Base-by-base conservation (phyloP, 2,888 invertebrate genomes). In the Pilophorus perplexus region DNA sequence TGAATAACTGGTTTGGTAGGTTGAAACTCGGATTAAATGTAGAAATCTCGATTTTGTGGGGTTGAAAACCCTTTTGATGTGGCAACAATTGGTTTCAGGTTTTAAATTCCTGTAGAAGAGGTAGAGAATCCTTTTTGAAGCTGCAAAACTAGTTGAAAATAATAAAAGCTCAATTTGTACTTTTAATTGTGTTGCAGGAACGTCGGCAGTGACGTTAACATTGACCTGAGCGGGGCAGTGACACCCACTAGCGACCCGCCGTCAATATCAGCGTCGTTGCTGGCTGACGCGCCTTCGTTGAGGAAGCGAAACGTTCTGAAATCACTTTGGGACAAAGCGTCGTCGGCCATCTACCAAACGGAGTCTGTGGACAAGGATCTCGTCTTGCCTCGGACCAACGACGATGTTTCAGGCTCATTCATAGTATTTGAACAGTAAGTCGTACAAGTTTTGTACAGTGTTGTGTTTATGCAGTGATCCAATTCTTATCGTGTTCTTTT, bases 401-500 rank as follows among this genome's bases (percentile, higher is more conserved):
- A 64, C 20, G 73, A 74, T 28, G 67, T 71, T 4, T 75, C 74
- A 59, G 79, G 81, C 72, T 81, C 81, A 0, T 80, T 77, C 67
- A 79, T 83, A 48, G 77, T 80, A 28, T 82, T 83, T 73, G 80
- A 79, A 69, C 75, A 75, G 69, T 76, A 77, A 5, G 75, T 33
- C 6, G n/a, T n/a, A n/a, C n/a, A n/a, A n/a, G n/a, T n/a, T n/a
- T n/a, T n/a, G n/a, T n/a, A n/a, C n/a, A n/a, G n/a, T n/a, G n/a
- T n/a, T n/a, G n/a, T 33, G 37, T 10, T 33, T 10, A 33, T 33
- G 37, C 10, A 10, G 8, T 6, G 10, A 33, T 33, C 10, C 33
- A 33, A 33, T 33, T 6, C 16, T 42, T 4, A 42, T 12, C 42
- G n/a, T 42, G 16, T 37, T 55, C 10, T 42, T 2, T 40, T 38